Evolutionary conservation across 2,888 invertebrate species (phyloP), one percentile per base, ranked within the genome.

Genomic region (Anticlea derivata): DNA sequence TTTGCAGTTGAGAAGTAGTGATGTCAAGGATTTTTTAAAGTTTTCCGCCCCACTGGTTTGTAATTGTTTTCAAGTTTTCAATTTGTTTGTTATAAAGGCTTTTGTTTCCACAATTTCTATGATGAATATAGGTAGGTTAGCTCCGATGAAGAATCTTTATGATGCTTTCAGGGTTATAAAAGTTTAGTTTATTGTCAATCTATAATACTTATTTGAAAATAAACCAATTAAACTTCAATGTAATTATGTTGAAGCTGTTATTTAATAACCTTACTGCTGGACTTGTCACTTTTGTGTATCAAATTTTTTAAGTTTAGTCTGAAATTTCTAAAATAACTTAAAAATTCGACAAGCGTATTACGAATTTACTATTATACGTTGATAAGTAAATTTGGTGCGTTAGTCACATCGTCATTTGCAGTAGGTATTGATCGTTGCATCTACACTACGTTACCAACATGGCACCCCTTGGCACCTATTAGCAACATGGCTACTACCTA

Each of bases 41-140:
- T 71, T 73, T 68, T 68, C 63, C 66, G 63, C 70, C 48, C 48
- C 17, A 68, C 63, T 69, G 73, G 67, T 74, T 74, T 66, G 73
- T 72, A 61, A 58, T 31, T 48, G 48, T 53, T 60, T 46, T 20
- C 17, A 24, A 35, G 47, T 34, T 57, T 43, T 30, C 17, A 52
- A 55, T 29, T 50, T 31, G 34, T 47, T 52, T 40, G 31, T 26
- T 40, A 54, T 43, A 29, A 27, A 24, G 58, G 43, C 54, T 60
- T 56, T 26, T 49, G 55, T 52, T 38, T 58, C 50, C 50, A 58
- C 58, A 58, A 50, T 40, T 23, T 38, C 13, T 13, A 3, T 3
- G 17, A 17, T n/a, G n/a, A n/a, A n/a, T n/a, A n/a, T n/a, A 27
- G 7, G 11, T 24, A 7, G 17, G 17, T 17, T 17, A 17, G 17